Evolutionary conservation across 2,888 invertebrate species (phyloP), one percentile per base, ranked within the genome.

Genomic region (Cyclophora punctaria): DNA sequence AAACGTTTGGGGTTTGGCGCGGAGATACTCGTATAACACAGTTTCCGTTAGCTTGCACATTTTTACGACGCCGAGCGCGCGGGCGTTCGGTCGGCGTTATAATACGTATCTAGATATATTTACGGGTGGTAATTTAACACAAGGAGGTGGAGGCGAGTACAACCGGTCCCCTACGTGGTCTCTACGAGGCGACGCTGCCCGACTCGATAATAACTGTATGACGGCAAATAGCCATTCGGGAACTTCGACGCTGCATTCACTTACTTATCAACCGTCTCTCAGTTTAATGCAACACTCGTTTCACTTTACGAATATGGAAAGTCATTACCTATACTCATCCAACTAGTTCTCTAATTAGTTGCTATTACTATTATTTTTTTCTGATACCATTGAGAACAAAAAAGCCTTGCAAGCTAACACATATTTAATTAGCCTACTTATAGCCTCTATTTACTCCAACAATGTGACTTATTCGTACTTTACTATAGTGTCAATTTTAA

Each of bases 81-180:
- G 20, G 20, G 20, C 58, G 60, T 57, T 58, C 64, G 33, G 35
- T 47, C 41, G 42, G 20, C 35, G 46, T 35, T 7, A 46, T 6
- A 35, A 35, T 35, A 35, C 7, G n/a, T 43, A 20, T 44, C 7
- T 20, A 33, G 7, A 3, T 20, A 20, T 3, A 44, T 20, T 7
- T 53, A 50, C 52, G 57, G 57, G 63, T 52, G 55, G 69, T 67
- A 73, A 73, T 71, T 71, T 64, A 69, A 67, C 68, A 66, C 71
- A 56, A 58, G 61, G 57, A 52, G 53, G 46, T 51, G 49, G 52
- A 56, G 52, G 44, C 50, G 56, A 57, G 57, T 56, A 71, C 75
- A 75, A 76, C 75, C 77, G 75, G 79, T 75, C 72, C 75, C 67
- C 73, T 82, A 83, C 83, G 83, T 83, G 83, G 81, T 81, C 80